Evolutionary conservation across 53 echinoderm and acorn worm genomes (phyloP).

Genomic region (Crossaster papposus): DNA sequence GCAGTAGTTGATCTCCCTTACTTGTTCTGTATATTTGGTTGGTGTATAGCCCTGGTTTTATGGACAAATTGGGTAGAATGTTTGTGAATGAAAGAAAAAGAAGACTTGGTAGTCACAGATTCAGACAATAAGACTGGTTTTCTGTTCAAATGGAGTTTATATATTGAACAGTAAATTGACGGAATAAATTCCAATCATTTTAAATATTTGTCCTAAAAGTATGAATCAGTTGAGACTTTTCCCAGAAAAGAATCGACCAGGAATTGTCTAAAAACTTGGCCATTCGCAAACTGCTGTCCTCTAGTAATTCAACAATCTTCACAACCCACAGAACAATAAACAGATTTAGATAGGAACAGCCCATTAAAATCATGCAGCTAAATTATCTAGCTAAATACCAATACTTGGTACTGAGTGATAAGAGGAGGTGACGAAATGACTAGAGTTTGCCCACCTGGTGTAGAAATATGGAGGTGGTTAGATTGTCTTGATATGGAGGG

Average conservation of each 20-base stretch:
- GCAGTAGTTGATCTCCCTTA: constrained; percentile 1
- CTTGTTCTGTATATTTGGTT: background rate
- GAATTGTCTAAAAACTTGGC: background rate
- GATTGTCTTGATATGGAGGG: background rate
- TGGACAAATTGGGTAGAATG: too few relatives aligned
- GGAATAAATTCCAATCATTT: too few relatives aligned
- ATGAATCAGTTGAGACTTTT: too few relatives aligned
- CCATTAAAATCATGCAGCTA: background rate
- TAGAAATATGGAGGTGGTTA: background rate
- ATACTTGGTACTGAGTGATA: background rate
- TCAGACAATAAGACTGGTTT: too few relatives aligned
- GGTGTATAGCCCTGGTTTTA: too few relatives aligned
- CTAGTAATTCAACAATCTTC: background rate
- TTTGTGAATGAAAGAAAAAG: too few relatives aligned
- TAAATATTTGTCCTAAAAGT: too few relatives aligned
- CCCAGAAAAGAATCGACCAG: background rate
- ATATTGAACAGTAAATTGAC: too few relatives aligned
- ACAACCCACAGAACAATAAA: constrained; percentile 8
- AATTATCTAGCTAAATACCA: too few relatives aligned
- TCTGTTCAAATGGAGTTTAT: too few relatives aligned
- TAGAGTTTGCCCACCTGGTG: constrained; percentile 12
- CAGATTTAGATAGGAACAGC: constrained; percentile 9
- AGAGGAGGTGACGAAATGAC: background rate
- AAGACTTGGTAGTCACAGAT: too few relatives aligned
- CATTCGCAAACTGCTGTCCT: background rate